Evolutionary conservation across 1,140 invertebrate species (phyloP).

Genomic region (Dendrolimus punctatus): DNA sequence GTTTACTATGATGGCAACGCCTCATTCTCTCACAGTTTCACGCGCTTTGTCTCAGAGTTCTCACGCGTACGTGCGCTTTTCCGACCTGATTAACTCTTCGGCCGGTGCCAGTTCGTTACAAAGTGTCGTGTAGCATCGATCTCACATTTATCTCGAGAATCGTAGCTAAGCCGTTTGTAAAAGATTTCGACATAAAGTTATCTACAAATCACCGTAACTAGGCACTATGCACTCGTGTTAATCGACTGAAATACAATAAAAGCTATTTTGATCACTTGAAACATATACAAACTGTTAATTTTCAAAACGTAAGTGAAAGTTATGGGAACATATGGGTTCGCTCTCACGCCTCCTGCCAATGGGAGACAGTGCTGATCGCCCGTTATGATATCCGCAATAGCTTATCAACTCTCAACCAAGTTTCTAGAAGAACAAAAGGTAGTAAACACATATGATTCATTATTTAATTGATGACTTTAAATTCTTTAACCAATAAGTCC

Average conservation of each 20-base stretch:
- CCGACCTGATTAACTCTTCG: conserved; percentile 9
- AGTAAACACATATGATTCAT: background rate
- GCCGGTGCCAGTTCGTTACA: conserved; percentile 6
- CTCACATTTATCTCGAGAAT: background rate
- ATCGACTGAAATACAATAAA: too few species aligned
- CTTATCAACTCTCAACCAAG: conserved; percentile 54
- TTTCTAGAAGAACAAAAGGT: conserved; percentile 57
- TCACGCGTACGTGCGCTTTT: conserved; percentile 46
- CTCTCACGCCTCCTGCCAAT: conserved; percentile 19
- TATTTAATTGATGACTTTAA: too few species aligned
- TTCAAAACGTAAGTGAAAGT: conserved; percentile 9
- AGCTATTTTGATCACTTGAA: too few species aligned
- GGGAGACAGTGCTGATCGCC: conserved; percentile 27
- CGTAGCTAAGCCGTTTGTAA: too few species aligned
- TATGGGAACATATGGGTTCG: conserved; percentile 23
- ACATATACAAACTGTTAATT: too few species aligned
- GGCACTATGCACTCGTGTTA: too few species aligned
- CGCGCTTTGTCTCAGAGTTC: conserved; percentile 54
- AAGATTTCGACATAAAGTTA: too few species aligned
- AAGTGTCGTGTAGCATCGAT: conserved; percentile 11
- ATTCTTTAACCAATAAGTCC: too few species aligned
- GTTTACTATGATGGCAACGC: conserved; percentile 67
- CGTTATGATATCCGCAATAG: conserved; percentile 58
- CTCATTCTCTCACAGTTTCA: conserved; percentile 67
- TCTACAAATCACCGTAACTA: too few species aligned